A percentile compares a stretch with the other conserved stretches of the same genome.
These are phyloP conservation scores for Trichacis sp. DNA, from an alignment of 2,888 invertebrate species.

Conservation along the genomic window DNA sequence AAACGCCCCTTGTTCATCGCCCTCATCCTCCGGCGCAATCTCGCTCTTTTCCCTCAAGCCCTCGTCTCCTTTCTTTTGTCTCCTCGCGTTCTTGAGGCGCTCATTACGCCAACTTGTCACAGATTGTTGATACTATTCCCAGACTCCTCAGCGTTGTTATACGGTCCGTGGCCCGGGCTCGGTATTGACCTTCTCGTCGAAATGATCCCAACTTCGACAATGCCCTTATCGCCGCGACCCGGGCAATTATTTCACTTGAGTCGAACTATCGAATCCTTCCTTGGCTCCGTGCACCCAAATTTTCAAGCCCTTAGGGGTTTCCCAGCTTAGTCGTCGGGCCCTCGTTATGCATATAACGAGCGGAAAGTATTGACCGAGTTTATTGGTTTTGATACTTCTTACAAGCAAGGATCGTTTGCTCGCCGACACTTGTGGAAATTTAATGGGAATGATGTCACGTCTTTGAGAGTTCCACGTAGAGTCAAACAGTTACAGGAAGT, in stretches of 20 bases:
- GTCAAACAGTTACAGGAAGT: no score
- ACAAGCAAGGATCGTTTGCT: no score
- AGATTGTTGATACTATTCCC: conserved; percentile 59
- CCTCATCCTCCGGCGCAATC: conserved; percentile 10
- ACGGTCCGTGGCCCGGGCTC: conserved; percentile 2
- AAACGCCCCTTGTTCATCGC: background rate
- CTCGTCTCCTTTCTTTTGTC: conserved; percentile 24
- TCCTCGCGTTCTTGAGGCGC: conserved; percentile 49
- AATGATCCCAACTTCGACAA: conserved; percentile 22
- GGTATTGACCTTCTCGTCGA: conserved; percentile 9
- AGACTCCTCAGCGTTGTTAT: conserved; percentile 16
- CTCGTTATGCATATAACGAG: no score
- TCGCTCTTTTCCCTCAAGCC: conserved; percentile 27
- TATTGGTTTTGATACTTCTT: no score
- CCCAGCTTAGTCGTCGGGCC: no score
- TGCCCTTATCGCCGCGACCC: conserved; percentile 22
- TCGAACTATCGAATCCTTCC: background rate
- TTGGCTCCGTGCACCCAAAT: background rate
- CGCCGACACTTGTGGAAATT: no score
- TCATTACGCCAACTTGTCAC: conserved; percentile 64
- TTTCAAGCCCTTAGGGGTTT: background rate
- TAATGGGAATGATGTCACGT: no score
- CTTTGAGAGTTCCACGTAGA: no score
- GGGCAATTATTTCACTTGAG: conserved; percentile 28
- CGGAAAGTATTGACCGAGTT: no score